A percentile compares a stretch with the other conserved stretches of the same genome.
phyloP scores from a whole-genome alignment of 2,797 vertebrate genomes.

The Hippocampus kuda region DNA sequence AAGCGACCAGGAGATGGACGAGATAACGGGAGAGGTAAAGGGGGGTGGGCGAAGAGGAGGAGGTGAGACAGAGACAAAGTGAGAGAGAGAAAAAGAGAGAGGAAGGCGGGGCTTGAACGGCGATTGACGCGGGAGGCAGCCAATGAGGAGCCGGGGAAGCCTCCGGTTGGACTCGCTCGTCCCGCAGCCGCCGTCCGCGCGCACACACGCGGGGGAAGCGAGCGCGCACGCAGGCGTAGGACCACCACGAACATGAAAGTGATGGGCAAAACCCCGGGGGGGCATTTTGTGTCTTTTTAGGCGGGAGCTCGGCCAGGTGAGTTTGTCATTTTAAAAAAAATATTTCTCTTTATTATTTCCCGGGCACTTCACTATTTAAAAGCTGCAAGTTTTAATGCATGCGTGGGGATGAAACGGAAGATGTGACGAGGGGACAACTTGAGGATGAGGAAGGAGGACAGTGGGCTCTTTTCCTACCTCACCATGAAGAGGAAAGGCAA shows the following conservation, averaged over 20 bases:
- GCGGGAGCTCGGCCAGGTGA: not conserved
- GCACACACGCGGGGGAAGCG: constrained; percentile 23
- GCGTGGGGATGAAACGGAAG: not conserved
- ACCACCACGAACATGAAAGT: not conserved
- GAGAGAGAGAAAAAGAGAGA: constrained; percentile 17
- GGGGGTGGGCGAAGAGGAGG: constrained; percentile 23
- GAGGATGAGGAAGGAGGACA: not conserved
- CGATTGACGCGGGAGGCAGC: not conserved
- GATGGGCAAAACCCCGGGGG: not conserved
- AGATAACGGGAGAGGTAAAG: constrained; percentile 36
- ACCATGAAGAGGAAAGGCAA: not conserved
- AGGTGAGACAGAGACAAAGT: constrained; percentile 28
- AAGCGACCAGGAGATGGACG: constrained; percentile 27
- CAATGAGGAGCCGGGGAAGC: not conserved
- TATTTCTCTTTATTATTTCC: not conserved
- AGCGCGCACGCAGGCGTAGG: constrained; percentile 33
- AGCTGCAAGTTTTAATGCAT: not conserved
- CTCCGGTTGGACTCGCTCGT: constrained; percentile 25
- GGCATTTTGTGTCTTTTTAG: not conserved
- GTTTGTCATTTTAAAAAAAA: not conserved
- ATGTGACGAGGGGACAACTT: not conserved
- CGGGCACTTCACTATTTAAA: not conserved
- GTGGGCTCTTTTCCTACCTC: not conserved
- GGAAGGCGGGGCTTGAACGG: not conserved
- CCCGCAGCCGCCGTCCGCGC: constrained; percentile 34